These are phyloP conservation scores for Danio albolineatus DNA, from an alignment of 2,797 vertebrate species.

Conservation along the genomic window DNA sequence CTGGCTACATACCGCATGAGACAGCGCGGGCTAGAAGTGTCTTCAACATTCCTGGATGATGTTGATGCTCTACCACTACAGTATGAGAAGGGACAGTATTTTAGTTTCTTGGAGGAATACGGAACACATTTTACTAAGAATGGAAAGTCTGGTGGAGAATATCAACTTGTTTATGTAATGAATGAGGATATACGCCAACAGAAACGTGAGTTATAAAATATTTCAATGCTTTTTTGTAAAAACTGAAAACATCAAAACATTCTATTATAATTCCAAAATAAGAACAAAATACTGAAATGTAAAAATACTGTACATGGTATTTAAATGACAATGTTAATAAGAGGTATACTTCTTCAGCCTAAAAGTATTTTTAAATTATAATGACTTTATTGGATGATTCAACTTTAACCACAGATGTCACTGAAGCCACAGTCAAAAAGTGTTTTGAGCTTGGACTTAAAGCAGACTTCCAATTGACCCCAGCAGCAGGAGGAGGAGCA, in stretches of 20 bases:
- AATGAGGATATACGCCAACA: conserved; percentile 74
- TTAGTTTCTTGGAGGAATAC: conserved; percentile 89
- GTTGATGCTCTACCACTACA: conserved; percentile 78
- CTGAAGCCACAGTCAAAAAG: conserved; percentile 61
- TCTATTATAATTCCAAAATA: neutral
- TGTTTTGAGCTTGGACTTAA: conserved; percentile 69
- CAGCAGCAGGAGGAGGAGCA: accelerated
- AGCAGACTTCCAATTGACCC: accelerated
- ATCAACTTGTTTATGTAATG: conserved; percentile 88
- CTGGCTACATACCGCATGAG: conserved; percentile 86
- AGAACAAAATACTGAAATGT: too few relatives aligned
- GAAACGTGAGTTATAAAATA: conserved; percentile 65
- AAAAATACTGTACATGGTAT: too few relatives aligned
- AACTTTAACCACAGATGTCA: conserved; percentile 68
- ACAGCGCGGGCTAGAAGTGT: conserved; percentile 72
- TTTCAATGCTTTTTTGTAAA: neutral
- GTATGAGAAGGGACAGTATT: conserved; percentile 91
- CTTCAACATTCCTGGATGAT: conserved; percentile 79
- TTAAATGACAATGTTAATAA: neutral
- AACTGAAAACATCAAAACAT: neutral
- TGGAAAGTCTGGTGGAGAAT: conserved; percentile 86
- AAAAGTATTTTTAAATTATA: neutral
- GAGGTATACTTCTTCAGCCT: neutral
- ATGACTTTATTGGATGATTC: neutral
- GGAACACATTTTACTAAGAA: conserved; percentile 90